These are phyloP conservation scores for Nymphicus hollandicus DNA, from an alignment of 2,113 vertebrate species.

Conservation along the genomic window DNA sequence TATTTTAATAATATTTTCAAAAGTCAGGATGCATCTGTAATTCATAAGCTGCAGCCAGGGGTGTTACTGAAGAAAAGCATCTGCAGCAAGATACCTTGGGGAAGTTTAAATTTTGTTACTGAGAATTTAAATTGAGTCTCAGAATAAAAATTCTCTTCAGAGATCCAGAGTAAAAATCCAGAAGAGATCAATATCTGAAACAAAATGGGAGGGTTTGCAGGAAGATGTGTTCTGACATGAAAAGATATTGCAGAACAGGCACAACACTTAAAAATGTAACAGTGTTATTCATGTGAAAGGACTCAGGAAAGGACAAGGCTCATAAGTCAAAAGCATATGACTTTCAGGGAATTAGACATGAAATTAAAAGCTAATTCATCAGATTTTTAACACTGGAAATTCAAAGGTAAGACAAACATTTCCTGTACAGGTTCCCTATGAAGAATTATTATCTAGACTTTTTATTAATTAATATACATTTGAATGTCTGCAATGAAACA, in stretches of 20 bases:
- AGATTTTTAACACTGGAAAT: not conserved
- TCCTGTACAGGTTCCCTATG: not conserved
- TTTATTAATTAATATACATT: slow-evolving; percentile 6
- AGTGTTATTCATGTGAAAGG: not conserved
- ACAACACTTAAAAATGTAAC: not conserved
- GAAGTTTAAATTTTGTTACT: not conserved
- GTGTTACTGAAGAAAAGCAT: not conserved
- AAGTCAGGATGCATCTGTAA: not conserved
- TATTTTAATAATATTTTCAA: not conserved
- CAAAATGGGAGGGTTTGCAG: not conserved
- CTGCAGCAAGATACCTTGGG: not conserved
- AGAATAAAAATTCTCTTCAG: not conserved
- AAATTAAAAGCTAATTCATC: not conserved
- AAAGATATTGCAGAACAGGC: not conserved
- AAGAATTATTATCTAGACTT: not conserved
- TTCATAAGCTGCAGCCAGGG: not conserved
- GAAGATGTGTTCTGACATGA: not conserved
- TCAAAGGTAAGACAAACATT: not conserved
- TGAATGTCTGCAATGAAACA: not conserved
- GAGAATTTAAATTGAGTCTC: not conserved
- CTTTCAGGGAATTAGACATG: not conserved
- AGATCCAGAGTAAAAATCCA: not conserved
- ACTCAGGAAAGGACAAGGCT: not conserved
- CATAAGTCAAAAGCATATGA: not conserved
- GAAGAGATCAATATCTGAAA: not conserved